A percentile compares a stretch with the other conserved stretches of the same genome.
Evolutionary conservation across 2,113 vertebrate species (phyloP).

Genomic region (Gambusia affinis): DNA sequence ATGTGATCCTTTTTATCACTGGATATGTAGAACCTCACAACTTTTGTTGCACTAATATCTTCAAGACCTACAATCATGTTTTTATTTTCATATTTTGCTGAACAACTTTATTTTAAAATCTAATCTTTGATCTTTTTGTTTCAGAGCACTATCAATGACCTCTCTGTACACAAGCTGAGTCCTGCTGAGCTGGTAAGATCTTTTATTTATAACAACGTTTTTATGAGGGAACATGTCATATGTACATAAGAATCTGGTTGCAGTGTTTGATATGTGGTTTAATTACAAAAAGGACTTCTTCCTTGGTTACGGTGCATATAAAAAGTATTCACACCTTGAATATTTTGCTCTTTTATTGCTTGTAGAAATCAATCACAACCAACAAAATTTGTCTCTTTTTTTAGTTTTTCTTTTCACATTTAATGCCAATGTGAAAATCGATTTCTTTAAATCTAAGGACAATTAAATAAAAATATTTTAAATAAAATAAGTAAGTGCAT

Average conservation of each 20-base stretch:
- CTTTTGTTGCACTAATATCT: neutral
- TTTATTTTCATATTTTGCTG: neutral
- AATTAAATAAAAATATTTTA: no score
- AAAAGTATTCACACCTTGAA: no score
- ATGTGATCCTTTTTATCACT: no score
- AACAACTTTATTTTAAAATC: neutral
- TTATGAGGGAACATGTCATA: neutral
- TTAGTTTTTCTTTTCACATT: no score
- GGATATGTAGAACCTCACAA: no score
- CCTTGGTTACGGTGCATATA: no score
- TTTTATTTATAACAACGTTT: neutral
- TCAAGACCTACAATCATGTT: neutral
- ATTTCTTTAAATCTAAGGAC: no score
- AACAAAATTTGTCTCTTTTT: no score
- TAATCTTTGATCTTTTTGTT: conserved; percentile 25
- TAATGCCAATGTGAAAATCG: no score
- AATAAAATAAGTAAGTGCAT: no score
- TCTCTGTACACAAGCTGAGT: conserved; percentile 87
- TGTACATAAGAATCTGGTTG: neutral
- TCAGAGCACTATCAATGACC: conserved; percentile 88
- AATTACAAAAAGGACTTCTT: neutral
- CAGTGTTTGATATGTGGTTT: neutral
- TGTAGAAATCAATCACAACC: no score
- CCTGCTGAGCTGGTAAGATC: conserved; percentile 88
- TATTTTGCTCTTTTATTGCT: no score